phyloP scores from a whole-genome alignment of 2,113 vertebrate genomes.

The Chaetodon trifascialis region DNA sequence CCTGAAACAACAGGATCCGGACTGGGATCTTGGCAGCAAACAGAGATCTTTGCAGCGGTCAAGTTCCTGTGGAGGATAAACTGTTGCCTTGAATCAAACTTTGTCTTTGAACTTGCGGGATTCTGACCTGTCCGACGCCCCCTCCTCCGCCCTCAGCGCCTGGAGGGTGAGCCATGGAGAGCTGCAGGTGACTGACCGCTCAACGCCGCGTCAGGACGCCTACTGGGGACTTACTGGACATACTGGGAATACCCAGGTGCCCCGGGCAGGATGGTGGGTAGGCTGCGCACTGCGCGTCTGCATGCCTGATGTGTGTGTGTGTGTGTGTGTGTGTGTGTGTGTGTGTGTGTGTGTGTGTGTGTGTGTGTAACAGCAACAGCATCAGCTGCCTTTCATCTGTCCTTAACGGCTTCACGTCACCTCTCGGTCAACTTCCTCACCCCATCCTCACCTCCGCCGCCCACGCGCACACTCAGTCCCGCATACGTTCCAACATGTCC shows the following conservation, averaged over 20 bases:
- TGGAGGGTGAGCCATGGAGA: constrained; percentile 68
- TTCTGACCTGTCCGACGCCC: constrained; percentile 12
- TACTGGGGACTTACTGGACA: constrained; percentile 46
- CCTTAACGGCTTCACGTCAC: not conserved
- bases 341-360: not conserved
- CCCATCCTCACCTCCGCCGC: not conserved
- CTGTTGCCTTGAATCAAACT: constrained; percentile 68
- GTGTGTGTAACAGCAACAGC: not conserved
- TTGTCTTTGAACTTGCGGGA: constrained; percentile 55
- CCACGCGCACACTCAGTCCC: not conserved
- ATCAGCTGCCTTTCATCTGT: not conserved
- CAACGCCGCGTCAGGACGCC: constrained; percentile 40
- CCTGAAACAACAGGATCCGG: constrained; percentile 34
- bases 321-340: not conserved
- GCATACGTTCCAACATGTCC: not conserved
- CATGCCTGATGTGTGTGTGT: constrained; percentile 6
- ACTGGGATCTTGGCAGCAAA: not conserved
- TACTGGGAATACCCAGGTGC: constrained; percentile 46
- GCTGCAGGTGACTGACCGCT: constrained; percentile 75
- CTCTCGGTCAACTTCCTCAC: constrained; percentile 29
- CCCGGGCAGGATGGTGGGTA: constrained; percentile 77
- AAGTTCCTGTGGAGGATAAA: constrained; percentile 35
- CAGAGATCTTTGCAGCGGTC: constrained; percentile 16
- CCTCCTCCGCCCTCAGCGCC: constrained; percentile 29
- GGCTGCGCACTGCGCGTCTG: constrained; percentile 31